Evolutionary conservation across 2,113 vertebrate species (phyloP).

Genomic region (Epinephelus moara): DNA sequence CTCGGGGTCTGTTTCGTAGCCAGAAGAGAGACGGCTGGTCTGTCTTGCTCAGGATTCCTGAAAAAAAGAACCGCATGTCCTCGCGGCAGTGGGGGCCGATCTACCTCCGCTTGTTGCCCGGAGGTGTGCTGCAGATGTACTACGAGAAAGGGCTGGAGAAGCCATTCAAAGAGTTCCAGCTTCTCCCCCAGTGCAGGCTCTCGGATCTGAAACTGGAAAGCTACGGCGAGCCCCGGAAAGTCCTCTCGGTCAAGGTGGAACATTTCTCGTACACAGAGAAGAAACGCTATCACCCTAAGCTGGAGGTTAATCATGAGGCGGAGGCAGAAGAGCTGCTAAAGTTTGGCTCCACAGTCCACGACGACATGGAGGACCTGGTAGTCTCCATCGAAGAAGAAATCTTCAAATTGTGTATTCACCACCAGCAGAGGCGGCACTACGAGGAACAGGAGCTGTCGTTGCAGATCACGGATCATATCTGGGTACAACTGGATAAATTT

Average conservation of each 20-base stretch:
- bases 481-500: slow-evolving; percentile 88
- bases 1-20: slow-evolving; percentile 88
- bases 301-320: slow-evolving; percentile 89
- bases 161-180: slow-evolving; percentile 95
- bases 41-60: slow-evolving; percentile 96
- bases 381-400: slow-evolving; percentile 92
- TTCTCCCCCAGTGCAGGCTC: slow-evolving; percentile 89
- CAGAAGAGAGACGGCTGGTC: slow-evolving; percentile 91
- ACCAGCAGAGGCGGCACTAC: slow-evolving; percentile 87
- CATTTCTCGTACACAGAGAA: slow-evolving; percentile 91
- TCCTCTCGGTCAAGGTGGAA: slow-evolving; percentile 94
- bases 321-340: slow-evolving; percentile 95
- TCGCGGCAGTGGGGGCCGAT: slow-evolving; percentile 98
- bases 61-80: slow-evolving; percentile 99
- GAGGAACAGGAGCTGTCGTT: slow-evolving; percentile 94
- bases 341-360: slow-evolving; percentile 90
- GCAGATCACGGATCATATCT: slow-evolving; percentile 93
- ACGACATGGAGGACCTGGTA: slow-evolving; percentile 90
- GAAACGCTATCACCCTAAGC: slow-evolving; percentile 92
- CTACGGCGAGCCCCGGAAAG: slow-evolving; percentile 90
- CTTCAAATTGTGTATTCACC: slow-evolving; percentile 83
- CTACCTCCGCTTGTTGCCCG: slow-evolving; percentile 90
- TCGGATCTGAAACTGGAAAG: slow-evolving; percentile 93
- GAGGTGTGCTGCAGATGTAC: slow-evolving; percentile 95
- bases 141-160: slow-evolving; percentile 97